Percentiles rank a stretch among this genome's conserved stretches.
Conservation (phyloP, 2,113 vertebrate genomes). For the Dicentrarchus labrax region DNA sequence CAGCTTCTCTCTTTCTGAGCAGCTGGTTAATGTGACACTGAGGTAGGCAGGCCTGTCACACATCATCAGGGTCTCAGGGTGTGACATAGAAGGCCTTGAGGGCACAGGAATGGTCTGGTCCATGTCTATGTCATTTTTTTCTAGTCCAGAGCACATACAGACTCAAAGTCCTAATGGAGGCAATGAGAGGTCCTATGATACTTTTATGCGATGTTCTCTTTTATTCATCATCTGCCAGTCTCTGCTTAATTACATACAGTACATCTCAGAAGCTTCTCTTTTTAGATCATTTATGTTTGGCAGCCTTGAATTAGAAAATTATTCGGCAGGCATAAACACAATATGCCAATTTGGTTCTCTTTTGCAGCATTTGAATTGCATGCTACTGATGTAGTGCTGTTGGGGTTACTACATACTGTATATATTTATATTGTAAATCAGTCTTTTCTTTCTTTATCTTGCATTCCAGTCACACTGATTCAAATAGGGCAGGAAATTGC, state of each 20-base stretch:
- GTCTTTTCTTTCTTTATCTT: slow-evolving; percentile 17
- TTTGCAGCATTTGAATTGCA: slow-evolving; percentile 41
- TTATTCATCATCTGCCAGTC: slow-evolving; percentile 54
- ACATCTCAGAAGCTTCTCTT: slow-evolving; percentile 18
- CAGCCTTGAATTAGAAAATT: slow-evolving; percentile 30
- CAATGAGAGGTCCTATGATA: slow-evolving; percentile 46
- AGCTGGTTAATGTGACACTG: slow-evolving; percentile 58
- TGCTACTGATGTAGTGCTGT: neutral
- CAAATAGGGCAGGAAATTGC: slow-evolving; percentile 12
- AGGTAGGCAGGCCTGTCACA: slow-evolving; percentile 52
- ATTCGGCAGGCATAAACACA: neutral
- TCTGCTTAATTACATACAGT: slow-evolving; percentile 55
- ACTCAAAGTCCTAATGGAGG: slow-evolving; percentile 31
- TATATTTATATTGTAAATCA: neutral
- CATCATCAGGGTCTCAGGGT: slow-evolving; percentile 40
- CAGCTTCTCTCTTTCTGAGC: slow-evolving; percentile 32
- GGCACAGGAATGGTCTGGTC: slow-evolving; percentile 47
- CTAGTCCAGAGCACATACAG: slow-evolving; percentile 14
- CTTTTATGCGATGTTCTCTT: slow-evolving; percentile 41
- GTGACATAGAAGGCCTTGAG: slow-evolving; percentile 39
- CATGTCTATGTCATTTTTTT: slow-evolving; percentile 16
- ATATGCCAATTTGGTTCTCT: neutral
- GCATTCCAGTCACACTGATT: slow-evolving; percentile 11
- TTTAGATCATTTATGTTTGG: slow-evolving; percentile 24
- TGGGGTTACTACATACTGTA: neutral